Evolutionary conservation across 1,140 invertebrate species (phyloP), one percentile per base, ranked within the genome.

Genomic region (Nautilus pompilius): DNA sequence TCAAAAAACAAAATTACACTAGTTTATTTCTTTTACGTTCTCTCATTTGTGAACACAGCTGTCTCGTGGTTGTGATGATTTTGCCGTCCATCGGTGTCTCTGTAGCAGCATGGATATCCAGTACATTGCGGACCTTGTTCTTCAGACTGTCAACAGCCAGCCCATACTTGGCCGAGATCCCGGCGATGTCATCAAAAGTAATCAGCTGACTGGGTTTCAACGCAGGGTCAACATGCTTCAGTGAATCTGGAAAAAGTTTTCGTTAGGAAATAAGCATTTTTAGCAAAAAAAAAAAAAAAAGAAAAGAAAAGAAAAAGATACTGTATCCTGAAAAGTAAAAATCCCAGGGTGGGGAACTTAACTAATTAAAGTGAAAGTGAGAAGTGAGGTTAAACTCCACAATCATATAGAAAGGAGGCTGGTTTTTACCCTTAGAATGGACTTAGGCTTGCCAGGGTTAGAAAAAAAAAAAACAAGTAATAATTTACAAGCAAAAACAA

Each of bases 191-290:
- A 67, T 91, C 85, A 82, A 96, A 95, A 55, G 87, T 85, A 0
- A 95, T 77, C 1, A 88, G 64, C 62, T 81, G 87, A 51, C 87
- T 80, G 1, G 93, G 91, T 60, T 85, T 82, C 10, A 92, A 82
- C 68, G 89, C 86, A 66, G 89, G 84, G 0, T 89, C 86, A 70
- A 89, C 86, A 13, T 60, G 64, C 15, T 58, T 65, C 17, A 74
- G 30, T 1, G 64, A 68, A 66, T 73, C 74, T 76, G 62, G 45
- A 77, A 70, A 36, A 30, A 54, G 60, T n/a, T n/a, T n/a, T n/a
- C n/a, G n/a, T n/a, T n/a, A 49, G 65, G 60, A 2, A 55, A 26
- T 26, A 33, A 51, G 17, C 28, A 24, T 46, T 55, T 30, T 17
- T 17, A 28, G 28, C 28, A 61, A 57, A 20, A 56, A 22, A 57